Evolutionary conservation across 2,113 vertebrate species (phyloP), one percentile per base, ranked within the genome.

Genomic region (Tenrec ecaudatus): DNA sequence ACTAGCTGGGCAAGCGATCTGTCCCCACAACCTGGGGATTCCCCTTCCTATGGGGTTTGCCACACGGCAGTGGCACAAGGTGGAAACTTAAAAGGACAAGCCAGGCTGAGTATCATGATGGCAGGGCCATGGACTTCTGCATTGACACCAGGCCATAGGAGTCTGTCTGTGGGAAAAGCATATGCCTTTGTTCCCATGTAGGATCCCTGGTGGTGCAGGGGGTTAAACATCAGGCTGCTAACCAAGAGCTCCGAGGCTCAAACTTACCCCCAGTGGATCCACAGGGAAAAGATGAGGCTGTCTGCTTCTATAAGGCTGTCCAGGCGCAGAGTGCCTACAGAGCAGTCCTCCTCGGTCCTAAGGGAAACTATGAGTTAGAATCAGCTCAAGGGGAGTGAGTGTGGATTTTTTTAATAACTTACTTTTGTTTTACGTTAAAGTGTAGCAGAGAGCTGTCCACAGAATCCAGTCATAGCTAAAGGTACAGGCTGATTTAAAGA

Each of bases 41-140:
- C 0, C 36, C 7, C n/a, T 53, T 57, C 33, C 9, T 62, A 3
- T 29, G 33, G 95, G 27, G 25, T 62, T 82, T 66, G 22, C 27
- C 23, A 23, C 3, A 2, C 0, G 2, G 38, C 36, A 33, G 2
- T 0, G 2, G 38, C 36, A 33, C 22, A 31, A 43, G 38, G 38
- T 2, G 36, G 47, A 76, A 17, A 11, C 3, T 82, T 82, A 17
- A 75, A 47, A 23, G n/a, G 31, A 53, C 10, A 15, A 38, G 4
- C 23, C 4, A 12, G n/a, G 38, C 3, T 57, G 14, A 87, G 38
- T 16, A 79, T 64, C 29, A 6, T 38, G 33, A 16, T 29, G 27
- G 4, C 11, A 27, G 5, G 62, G 14, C 3, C 31, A 6, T 38
- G 15, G 38, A 68, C n/a, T 68, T 71, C 22, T 29, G 8, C 57